Evolutionary conservation across 2,113 vertebrate genomes (phyloP), one percentile per base, ranked within the genome.

Genomic region (Rhabdornis inornatus): DNA sequence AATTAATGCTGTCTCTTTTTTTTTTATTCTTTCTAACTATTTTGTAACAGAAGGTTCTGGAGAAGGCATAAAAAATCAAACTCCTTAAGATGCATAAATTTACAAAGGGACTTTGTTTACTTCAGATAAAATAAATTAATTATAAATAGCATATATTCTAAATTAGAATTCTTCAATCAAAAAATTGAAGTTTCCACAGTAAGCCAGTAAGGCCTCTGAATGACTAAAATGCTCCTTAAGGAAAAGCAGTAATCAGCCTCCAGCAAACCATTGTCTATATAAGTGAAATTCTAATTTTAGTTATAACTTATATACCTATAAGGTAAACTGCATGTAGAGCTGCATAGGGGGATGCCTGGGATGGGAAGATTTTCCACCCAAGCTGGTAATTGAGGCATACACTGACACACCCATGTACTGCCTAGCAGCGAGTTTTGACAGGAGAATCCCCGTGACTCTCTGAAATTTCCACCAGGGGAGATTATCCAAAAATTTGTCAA

Each of bases 291-390:
- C 12, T 71, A 15, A 9, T 35, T 89, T 91, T 69, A 7, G 3
- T 78, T 6, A 1, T 23, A 40, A 17, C 14, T 66, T 57, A 33
- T 6, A 37, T 15, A 30, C 4, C 7, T 25, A 19, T 13, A 24
- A 27, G 15, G 13, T 68, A 59, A 81, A 87, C 13, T 52, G 7
- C 0, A 0, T 4, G 0, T 40, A 55, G 25, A 47, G 12, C 4
- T 80, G 10, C 14, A 25, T 23, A 40, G 7, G 3, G 5, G 11
- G 5, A 17, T 66, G 14, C 55, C 20, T 57, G 20, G 14, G 35
- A 49, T 28, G 30, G 21, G 11, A 33, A 52, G 30, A 23, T 79
- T 66, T 52, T 71, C 47, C 9, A 66, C 5, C 4, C 5, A 56
- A 57, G 27, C 27, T 76, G 9, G 10, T 56, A 77, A 24, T 4